These are phyloP conservation scores for Eristalis tenax DNA, from an alignment of 2,888 invertebrate species.

Conservation along the genomic window DNA sequence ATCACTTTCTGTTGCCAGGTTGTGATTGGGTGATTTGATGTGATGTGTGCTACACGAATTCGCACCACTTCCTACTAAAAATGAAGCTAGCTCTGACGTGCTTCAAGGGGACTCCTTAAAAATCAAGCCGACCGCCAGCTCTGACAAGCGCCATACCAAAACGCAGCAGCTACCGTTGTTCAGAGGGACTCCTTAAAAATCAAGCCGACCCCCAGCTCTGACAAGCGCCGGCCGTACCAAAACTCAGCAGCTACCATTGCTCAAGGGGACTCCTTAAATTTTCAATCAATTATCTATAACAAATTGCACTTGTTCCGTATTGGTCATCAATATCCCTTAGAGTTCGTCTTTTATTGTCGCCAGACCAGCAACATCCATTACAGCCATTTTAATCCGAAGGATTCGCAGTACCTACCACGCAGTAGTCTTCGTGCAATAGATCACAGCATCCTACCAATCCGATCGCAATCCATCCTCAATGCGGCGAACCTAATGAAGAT, in stretches of 20 bases:
- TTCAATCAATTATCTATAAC: neutral
- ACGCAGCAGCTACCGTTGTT: too few species aligned
- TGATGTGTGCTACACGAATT: too few species aligned
- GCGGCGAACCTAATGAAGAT: constrained; percentile 72
- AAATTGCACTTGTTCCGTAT: neutral
- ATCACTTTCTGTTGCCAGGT: too few species aligned
- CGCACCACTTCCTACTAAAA: too few species aligned
- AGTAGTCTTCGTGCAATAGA: constrained; percentile 39
- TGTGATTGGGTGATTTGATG: too few species aligned
- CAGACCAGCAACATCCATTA: constrained; percentile 43
- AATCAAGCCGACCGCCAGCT: too few species aligned
- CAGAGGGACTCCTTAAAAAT: too few species aligned
- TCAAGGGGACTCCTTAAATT: neutral
- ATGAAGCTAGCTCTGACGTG: too few species aligned
- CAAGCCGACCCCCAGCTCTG: too few species aligned
- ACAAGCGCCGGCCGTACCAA: neutral
- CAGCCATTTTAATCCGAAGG: constrained; percentile 47
- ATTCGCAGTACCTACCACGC: constrained; percentile 19
- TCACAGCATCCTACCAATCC: constrained; percentile 44
- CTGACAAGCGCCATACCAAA: too few species aligned
- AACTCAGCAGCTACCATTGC: neutral
- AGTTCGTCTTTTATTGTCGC: constrained; percentile 11
- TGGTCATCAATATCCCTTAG: neutral
- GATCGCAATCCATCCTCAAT: constrained; percentile 68
- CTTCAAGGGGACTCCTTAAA: too few species aligned